Percentiles rank a stretch among this genome's conserved stretches.
These are phyloP conservation scores for Macrosiphum euphorbiae DNA, from an alignment of 2,888 invertebrate genomes.

Conservation along the genomic window DNA sequence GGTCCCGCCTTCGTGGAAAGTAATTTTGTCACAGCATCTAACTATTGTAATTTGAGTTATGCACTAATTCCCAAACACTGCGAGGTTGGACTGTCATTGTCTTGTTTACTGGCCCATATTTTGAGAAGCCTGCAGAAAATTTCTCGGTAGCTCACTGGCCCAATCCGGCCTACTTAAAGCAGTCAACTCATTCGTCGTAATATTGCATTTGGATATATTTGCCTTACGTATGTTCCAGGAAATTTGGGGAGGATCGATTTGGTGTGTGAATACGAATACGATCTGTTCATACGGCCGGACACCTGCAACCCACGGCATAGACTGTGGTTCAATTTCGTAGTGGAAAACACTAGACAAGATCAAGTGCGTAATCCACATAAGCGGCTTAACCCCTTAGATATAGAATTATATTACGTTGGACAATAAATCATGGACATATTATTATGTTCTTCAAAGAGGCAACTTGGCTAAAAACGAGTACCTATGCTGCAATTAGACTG, in stretches of 20 bases:
- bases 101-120: too few species aligned
- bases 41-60: neutral
- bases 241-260: slow-evolving; percentile 96
- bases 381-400: neutral
- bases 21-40: neutral
- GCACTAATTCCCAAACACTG: neutral
- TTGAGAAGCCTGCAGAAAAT: too few species aligned
- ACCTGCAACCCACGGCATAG: slow-evolving; percentile 93
- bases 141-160: too few species aligned
- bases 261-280: slow-evolving; percentile 94
- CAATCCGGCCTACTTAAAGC: too few species aligned
- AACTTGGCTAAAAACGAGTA: neutral
- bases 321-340: slow-evolving; percentile 98
- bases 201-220: neutral
- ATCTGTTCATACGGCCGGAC: slow-evolving; percentile 95
- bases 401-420: neutral
- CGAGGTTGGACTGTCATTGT: neutral
- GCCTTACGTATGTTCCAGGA: slow-evolving; percentile 69
- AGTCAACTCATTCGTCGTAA: neutral
- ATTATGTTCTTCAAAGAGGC: too few species aligned
- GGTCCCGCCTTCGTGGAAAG: neutral
- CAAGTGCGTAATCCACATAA: slow-evolving; percentile 75
- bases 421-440: neutral
- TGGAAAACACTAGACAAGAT: slow-evolving; percentile 93
- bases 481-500: neutral